Percentiles rank a stretch among this genome's conserved stretches.
These are phyloP conservation scores for Cyclargus thomasi DNA, from an alignment of 1,140 invertebrate genomes.

Conservation along the genomic window DNA sequence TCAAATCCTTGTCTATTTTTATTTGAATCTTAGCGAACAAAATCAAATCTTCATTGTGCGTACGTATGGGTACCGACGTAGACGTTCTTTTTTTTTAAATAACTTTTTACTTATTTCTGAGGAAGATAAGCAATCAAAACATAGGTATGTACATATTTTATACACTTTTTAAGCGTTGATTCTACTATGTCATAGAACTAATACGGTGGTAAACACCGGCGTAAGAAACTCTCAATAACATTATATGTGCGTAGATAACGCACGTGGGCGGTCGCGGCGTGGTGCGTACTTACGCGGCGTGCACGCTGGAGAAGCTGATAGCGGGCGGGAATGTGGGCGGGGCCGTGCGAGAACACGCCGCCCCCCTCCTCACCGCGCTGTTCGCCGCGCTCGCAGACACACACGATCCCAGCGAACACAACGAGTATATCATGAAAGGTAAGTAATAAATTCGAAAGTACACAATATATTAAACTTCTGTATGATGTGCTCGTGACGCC, in stretches of 20 bases:
- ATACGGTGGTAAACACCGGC: not conserved
- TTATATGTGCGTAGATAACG: constrained; percentile 67
- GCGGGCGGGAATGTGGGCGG: constrained; percentile 80
- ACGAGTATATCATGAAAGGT: constrained; percentile 98
- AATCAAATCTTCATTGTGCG: no score
- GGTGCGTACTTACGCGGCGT: constrained; percentile 96
- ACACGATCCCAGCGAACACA: constrained; percentile 90
- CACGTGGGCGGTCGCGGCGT: constrained; percentile 88
- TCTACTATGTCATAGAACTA: not conserved
- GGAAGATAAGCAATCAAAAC: no score
- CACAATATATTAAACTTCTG: no score
- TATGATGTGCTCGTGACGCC: no score
- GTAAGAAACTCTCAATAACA: not conserved
- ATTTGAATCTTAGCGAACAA: no score
- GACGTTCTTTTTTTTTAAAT: no score
- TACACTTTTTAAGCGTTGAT: no score
- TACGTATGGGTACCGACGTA: no score
- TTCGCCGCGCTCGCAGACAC: constrained; percentile 83
- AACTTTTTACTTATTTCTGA: no score
- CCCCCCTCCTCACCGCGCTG: constrained; percentile 83
- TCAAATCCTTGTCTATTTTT: no score
- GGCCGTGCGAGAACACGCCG: constrained; percentile 80
- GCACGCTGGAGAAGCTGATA: constrained; percentile 92
- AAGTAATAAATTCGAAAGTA: constrained; percentile 25
- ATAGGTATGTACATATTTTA: no score